Base-by-base conservation (phyloP, 2,888 invertebrate genomes). In the Tenodera sinensis region DNA sequence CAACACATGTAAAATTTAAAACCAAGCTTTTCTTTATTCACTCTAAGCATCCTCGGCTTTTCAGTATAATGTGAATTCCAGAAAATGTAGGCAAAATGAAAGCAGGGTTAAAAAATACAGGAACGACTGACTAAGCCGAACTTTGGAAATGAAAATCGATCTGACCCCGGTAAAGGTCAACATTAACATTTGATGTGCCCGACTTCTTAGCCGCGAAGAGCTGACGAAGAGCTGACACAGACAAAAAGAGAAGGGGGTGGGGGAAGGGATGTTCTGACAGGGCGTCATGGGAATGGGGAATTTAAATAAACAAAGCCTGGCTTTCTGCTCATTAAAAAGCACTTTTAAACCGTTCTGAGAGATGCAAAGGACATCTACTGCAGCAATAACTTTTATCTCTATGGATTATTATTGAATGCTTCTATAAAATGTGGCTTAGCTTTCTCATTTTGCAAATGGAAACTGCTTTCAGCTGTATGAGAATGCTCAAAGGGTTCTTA, bases 171-270 rank as follows among this genome's bases (percentile, higher is more conserved):
- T 71, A 86, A 86, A 86, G 86, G 86, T 81, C 86, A 86, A 86
- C 81, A 81, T 86, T 86, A 81, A 86, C 81, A 28, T 86, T 86
- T 86, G 28, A 86, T 86, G 86, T n/a, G 81, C n/a, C n/a, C 86
- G 28, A 81, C 86, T 86, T 81, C 54, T 71, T 71, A 71, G 54
- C 54, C 4, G 54, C 20, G 54, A 71, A 71, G 54, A 71, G 54
- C 25, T 71, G 54, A 71, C 20, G 54, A 71, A 71, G 54, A 20
- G 54, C 25, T 71, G 54, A 71, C 54, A 71, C 54, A 20, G 54
- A 71, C 54, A 71, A 71, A 71, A 71, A 71, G 54, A 15, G 42
- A 42, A 42, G 42, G 54, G 54, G 20, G 15, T 15, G 54, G 54
- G 3, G 54, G 54, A 54, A 6, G 54, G 54, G 25, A 20, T 12